Percentiles rank a stretch among this genome's conserved stretches.
Conservation (phyloP, 1,140 invertebrate species). For the Aphaenogaster floridana region DNA sequence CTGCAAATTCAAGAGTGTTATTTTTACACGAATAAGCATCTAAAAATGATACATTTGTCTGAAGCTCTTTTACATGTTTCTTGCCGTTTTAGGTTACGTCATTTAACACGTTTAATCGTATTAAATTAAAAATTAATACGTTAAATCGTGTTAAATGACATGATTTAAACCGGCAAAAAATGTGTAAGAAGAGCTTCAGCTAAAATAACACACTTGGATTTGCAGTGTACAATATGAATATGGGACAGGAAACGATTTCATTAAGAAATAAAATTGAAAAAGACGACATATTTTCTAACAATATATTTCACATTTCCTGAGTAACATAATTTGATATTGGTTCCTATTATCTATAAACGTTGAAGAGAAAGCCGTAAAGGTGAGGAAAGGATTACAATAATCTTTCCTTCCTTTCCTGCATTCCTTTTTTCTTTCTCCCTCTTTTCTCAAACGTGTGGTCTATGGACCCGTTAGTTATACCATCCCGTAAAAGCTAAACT, state of each 20-base stretch:
- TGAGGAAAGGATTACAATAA: not conserved
- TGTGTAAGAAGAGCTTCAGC: no score
- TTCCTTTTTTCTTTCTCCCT: conserved; percentile 1
- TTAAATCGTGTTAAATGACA: no score
- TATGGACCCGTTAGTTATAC: not conserved
- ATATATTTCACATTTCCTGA: not conserved
- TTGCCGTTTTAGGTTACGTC: no score
- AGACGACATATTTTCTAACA: not conserved
- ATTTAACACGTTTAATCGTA: no score
- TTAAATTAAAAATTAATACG: no score
- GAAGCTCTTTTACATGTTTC: no score
- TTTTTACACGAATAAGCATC: not conserved
- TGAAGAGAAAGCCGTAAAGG: not conserved
- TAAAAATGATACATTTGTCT: no score
- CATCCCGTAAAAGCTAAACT: not conserved
- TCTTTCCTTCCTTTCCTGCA: not conserved
- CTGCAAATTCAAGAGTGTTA: no score
- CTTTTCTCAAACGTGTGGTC: not conserved
- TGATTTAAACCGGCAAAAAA: no score
- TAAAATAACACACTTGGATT: no score
- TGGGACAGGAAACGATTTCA: not conserved
- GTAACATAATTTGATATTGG: conserved; percentile 2
- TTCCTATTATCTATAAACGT: conserved; percentile 6
- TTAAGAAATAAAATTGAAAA: not conserved
- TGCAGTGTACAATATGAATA: not conserved